Percentiles rank a stretch among this genome's conserved stretches.
Evolutionary conservation across 2,797 vertebrate species (phyloP).

Genomic region (Dromococcyx pavoninus): DNA sequence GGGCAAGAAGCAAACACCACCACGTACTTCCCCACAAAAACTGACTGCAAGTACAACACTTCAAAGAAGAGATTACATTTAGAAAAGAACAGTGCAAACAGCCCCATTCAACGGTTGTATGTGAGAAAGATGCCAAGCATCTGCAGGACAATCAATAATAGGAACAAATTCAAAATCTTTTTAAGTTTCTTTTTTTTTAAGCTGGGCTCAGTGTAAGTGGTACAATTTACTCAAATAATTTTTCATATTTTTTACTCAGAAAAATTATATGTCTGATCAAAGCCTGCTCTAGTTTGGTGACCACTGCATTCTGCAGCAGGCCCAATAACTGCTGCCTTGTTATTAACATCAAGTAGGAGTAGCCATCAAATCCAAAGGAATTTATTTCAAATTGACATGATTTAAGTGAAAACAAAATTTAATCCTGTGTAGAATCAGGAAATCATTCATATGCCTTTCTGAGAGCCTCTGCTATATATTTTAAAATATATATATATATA

Average conservation of each 20-base stretch:
- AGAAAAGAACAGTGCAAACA: background rate
- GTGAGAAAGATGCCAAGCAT: background rate
- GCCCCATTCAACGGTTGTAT: background rate
- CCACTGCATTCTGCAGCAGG: background rate
- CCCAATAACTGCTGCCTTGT: background rate
- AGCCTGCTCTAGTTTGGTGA: background rate
- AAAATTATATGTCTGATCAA: background rate
- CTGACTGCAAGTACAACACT: background rate
- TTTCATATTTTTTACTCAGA: background rate
- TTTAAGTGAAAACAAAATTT: slow-evolving; percentile 4
- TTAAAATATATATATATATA: background rate
- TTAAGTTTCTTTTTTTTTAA: background rate
- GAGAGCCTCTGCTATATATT: background rate
- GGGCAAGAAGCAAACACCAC: background rate
- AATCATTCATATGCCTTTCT: background rate
- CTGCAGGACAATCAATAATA: background rate
- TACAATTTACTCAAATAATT: background rate
- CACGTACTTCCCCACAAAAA: background rate
- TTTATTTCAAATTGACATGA: background rate
- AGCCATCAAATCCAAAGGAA: background rate
- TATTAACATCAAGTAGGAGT: background rate
- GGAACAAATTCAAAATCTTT: background rate
- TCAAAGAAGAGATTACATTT: background rate
- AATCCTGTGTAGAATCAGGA: background rate
- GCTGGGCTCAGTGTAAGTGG: background rate